These are phyloP conservation scores for Popillia japonica DNA, from an alignment of 1,140 invertebrate species.

Conservation along the genomic window DNA sequence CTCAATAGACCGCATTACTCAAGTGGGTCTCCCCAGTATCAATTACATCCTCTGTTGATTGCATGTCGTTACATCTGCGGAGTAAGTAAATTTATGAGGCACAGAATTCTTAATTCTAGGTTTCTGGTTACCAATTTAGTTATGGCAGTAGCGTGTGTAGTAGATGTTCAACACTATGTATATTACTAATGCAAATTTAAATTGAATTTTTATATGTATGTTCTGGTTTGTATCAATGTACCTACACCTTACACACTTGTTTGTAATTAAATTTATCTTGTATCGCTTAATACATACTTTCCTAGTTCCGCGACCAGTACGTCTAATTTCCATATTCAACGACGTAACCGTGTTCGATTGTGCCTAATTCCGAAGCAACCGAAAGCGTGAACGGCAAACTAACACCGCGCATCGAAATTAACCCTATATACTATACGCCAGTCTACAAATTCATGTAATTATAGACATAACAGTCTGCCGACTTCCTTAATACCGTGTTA, in stretches of 20 bases:
- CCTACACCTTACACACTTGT: neutral
- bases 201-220: too few species aligned
- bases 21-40: too few species aligned
- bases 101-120: too few species aligned
- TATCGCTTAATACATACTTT: neutral
- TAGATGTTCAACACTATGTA: too few species aligned
- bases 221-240: too few species aligned
- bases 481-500: slow-evolving; percentile 23
- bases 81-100: too few species aligned
- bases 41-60: too few species aligned
- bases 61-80: too few species aligned
- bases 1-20: too few species aligned
- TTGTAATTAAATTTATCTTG: neutral
- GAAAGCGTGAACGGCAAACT: neutral
- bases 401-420: neutral
- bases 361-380: neutral
- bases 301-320: neutral
- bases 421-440: slow-evolving; percentile 1
- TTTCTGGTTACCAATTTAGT: too few species aligned
- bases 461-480: slow-evolving; percentile 16
- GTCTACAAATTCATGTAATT: slow-evolving; percentile 11
- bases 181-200: too few species aligned
- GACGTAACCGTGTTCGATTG: neutral
- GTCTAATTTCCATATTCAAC: slow-evolving; percentile 19
- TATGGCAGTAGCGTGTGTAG: too few species aligned